phyloP scores from a whole-genome alignment of 1,140 invertebrate genomes.

The Drosophila lacteicornis region DNA sequence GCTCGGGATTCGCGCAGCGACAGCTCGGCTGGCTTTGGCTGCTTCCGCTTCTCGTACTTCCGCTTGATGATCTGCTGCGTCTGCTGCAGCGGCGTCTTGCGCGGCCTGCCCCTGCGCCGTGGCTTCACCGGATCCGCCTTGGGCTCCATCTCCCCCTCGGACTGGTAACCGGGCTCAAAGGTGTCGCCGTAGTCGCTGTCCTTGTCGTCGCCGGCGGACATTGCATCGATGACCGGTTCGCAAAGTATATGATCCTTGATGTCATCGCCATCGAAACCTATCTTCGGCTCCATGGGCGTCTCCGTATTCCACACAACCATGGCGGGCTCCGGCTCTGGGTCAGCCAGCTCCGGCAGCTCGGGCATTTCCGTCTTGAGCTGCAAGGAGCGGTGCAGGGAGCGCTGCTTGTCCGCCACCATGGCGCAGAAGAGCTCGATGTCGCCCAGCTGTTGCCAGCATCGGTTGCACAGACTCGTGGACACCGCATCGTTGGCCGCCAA shows the following conservation, averaged over 20 bases:
- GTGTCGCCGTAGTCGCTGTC: conserved; percentile 30
- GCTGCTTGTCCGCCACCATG: conserved; percentile 68
- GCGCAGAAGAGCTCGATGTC: conserved; percentile 63
- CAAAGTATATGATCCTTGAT: conserved; percentile 71
- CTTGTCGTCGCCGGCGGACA: conserved; percentile 33
- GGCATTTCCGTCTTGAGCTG: conserved; percentile 59
- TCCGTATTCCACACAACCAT: conserved; percentile 70
- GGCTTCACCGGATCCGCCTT: conserved; percentile 28
- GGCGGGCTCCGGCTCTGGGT: conserved; percentile 64
- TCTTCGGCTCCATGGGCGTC: conserved; percentile 52
- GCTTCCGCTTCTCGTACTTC: conserved; percentile 43
- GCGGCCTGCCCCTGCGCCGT: conserved; percentile 25
- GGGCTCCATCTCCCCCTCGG: background rate
- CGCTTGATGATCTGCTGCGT: conserved; percentile 42
- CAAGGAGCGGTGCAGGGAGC: conserved; percentile 44
- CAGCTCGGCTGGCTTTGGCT: conserved; percentile 14
- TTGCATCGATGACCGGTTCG: conserved; percentile 68
- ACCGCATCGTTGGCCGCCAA: conserved; percentile 45
- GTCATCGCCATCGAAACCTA: conserved; percentile 49
- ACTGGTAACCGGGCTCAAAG: conserved; percentile 17
- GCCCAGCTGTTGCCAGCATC: conserved; percentile 55
- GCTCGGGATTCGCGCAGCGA: conserved; percentile 52
- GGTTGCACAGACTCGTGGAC: conserved; percentile 56
- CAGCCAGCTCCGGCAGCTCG: conserved; percentile 54
- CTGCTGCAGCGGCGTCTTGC: conserved; percentile 31